Base-by-base conservation (phyloP, 2,888 invertebrate species). In the Drosophila hamatofila region DNA sequence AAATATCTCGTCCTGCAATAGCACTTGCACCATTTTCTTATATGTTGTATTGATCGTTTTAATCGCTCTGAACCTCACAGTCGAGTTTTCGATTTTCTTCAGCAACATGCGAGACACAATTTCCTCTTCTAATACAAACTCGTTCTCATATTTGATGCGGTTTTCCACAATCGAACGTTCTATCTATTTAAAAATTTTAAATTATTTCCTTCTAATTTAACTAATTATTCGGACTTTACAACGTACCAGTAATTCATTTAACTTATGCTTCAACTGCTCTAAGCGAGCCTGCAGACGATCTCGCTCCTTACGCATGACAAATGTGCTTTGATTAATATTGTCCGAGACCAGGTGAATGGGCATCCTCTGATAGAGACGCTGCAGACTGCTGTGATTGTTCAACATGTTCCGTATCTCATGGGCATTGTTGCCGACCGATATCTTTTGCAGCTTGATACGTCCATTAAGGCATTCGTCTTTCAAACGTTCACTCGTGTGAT, bases 281-380 rank as follows among this genome's bases (percentile, higher is more conserved):
- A 91, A 75, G 9, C 81, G 83, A 77, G 80, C 78, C 3, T 66
- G 69, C 5, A 92, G 72, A 5, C 90, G 91, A 87, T 93, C 92
- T 1, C 88, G 81, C 64, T 92, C 92, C 69, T 92, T 93, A 8
- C 92, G 88, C 81, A 91, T 73, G 3, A 88, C 81, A 87, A 93
- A 93, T 4, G 92, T 92, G 5, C 91, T 86, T 59, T 92, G 91
- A 78, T 91, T 90, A 4, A 93, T 91, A 33, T 92, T 92, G 8
- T 92, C 92, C 21, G 86, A 80, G 12, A 93, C 88, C 68, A 89
- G 41, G 42, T 91, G 76, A 12, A 91, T 79, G 37, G 92, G 91
- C 92, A 92, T 92, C 21, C 79, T 81, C 57, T 91, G 85, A 54
- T 92, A 93, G 4, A 92, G 66, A 1, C 92, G 81, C 65, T 92